Evolutionary conservation across 2,113 vertebrate genomes (phyloP).

Genomic region (Spermophilus dauricus): DNA sequence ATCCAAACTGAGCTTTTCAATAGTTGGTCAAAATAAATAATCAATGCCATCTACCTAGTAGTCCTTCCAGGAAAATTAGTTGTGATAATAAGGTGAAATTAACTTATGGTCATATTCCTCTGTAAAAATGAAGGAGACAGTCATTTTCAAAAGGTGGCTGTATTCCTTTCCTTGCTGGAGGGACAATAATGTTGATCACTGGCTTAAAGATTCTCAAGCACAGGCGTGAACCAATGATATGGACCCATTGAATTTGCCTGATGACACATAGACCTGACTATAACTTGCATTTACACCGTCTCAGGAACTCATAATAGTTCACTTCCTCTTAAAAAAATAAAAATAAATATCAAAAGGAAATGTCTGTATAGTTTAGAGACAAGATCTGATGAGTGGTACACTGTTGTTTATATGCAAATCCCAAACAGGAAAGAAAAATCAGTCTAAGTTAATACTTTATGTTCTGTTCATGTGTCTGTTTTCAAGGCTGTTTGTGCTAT

Average conservation of each 20-base stretch:
- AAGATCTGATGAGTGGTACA: neutral
- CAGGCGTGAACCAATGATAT: neutral
- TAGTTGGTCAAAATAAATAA: constrained; percentile 14
- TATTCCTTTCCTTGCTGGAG: neutral
- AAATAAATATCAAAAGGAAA: constrained; percentile 1
- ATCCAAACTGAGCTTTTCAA: neutral
- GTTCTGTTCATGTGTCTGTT: constrained; percentile 36
- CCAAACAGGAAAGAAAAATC: constrained; percentile 2
- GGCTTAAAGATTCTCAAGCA: constrained; percentile 8
- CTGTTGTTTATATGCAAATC: constrained; percentile 4
- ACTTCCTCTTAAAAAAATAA: constrained; percentile 48
- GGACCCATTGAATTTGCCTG: neutral
- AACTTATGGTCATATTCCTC: neutral
- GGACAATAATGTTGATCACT: neutral
- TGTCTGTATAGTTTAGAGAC: neutral
- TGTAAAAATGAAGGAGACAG: neutral
- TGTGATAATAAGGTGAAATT: neutral
- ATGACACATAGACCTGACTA: neutral
- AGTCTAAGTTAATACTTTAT: neutral
- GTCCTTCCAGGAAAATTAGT: constrained; percentile 6
- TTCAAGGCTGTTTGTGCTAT: constrained; percentile 42
- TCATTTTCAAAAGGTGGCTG: neutral
- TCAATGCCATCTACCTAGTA: constrained; percentile 21
- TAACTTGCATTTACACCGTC: neutral
- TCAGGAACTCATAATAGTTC: neutral